A percentile compares a stretch with the other conserved stretches of the same genome.
Conservation (phyloP, 2,888 invertebrate species). For the Hermaeophaga mercurialis region DNA sequence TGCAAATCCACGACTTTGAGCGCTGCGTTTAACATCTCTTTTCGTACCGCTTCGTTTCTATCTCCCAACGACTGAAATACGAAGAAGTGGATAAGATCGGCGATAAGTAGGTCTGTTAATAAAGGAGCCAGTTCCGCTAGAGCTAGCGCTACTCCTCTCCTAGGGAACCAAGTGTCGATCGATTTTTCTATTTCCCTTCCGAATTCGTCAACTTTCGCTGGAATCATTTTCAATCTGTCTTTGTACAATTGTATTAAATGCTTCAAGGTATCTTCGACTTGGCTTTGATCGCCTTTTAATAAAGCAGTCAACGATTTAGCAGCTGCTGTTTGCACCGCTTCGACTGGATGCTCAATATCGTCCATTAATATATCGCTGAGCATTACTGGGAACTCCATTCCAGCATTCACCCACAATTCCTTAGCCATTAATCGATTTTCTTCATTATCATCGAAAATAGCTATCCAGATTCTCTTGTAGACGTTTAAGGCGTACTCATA, state of each 20-base stretch:
- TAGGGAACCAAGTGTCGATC: constrained; percentile 88
- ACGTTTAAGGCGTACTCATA: constrained; percentile 65
- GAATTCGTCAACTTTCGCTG: constrained; percentile 87
- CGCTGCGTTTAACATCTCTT: constrained; percentile 93
- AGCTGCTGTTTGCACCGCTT: constrained; percentile 82
- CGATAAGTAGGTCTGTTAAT: constrained; percentile 70
- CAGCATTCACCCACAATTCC: constrained; percentile 65
- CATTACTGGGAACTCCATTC: constrained; percentile 60
- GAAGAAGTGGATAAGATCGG: constrained; percentile 77
- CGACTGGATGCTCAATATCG: constrained; percentile 81
- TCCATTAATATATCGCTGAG: constrained; percentile 65
- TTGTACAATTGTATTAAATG: constrained; percentile 75
- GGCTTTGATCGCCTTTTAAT: constrained; percentile 61
- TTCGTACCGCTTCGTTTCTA: constrained; percentile 78
- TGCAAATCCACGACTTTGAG: constrained; percentile 88
- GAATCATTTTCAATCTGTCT: constrained; percentile 78
- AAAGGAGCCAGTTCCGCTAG: constrained; percentile 79
- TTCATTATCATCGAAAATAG: constrained; percentile 78
- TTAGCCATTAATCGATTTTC: constrained; percentile 70
- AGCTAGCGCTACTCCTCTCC: constrained; percentile 87
- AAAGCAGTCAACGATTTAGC: constrained; percentile 78
- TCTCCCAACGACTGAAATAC: constrained; percentile 88
- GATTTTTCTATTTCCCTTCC: constrained; percentile 85
- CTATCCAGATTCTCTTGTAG: constrained; percentile 79
- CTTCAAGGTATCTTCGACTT: constrained; percentile 65